These are phyloP conservation scores for Drosophila pseudotakahashii DNA, from an alignment of 2,888 invertebrate genomes.

Conservation along the genomic window DNA sequence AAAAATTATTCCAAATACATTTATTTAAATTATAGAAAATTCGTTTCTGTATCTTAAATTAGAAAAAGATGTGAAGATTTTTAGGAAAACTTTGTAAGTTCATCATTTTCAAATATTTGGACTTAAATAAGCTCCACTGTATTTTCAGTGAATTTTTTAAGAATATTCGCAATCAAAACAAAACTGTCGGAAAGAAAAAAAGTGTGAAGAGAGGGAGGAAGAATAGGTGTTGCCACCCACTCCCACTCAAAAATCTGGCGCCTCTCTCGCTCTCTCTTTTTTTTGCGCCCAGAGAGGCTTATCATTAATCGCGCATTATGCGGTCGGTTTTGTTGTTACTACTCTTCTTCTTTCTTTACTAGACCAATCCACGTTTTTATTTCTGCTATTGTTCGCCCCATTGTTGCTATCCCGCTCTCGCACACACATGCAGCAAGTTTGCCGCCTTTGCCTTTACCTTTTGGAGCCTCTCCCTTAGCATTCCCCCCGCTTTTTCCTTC, in stretches of 20 bases:
- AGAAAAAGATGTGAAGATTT: no score
- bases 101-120: no score
- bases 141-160: constrained; percentile 2
- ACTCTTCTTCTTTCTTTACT: constrained; percentile 49
- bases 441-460: constrained; percentile 43
- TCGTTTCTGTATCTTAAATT: no score
- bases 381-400: constrained; percentile 43
- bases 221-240: constrained; percentile 45
- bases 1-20: no score
- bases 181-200: constrained; percentile 48
- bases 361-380: constrained; percentile 58
- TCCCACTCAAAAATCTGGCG: constrained; percentile 37
- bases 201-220: constrained; percentile 24
- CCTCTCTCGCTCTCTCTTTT: constrained; percentile 11
- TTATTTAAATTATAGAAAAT: no score
- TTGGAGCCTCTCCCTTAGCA: constrained; percentile 52
- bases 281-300: constrained; percentile 24
- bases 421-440: constrained; percentile 10
- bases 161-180: constrained; percentile 61
- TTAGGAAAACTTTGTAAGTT: no score
- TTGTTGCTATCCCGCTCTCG: constrained; percentile 3
- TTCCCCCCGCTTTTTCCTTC: constrained; percentile 22
- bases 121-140: constrained; percentile 2
- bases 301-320: constrained; percentile 57
- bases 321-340: constrained; percentile 45